Evolutionary conservation across 2,797 vertebrate genomes (phyloP).

Genomic region (Tauraco hartlaubi): DNA sequence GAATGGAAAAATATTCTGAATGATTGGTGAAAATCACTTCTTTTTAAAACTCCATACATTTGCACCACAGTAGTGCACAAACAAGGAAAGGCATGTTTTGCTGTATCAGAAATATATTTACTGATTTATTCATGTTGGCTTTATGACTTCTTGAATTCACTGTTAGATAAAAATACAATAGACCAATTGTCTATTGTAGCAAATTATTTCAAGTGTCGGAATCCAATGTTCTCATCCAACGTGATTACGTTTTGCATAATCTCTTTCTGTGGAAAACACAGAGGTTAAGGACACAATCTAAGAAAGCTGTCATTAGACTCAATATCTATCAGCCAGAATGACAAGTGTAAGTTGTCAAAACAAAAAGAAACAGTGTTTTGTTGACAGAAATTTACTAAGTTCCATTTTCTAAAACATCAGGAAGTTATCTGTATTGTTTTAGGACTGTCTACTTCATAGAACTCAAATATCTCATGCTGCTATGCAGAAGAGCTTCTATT

Average conservation of each 20-base stretch:
- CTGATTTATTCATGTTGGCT: conserved; percentile 54
- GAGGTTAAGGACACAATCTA: conserved; percentile 18
- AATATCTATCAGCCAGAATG: conserved; percentile 42
- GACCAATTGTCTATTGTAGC: not conserved
- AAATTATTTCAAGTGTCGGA: conserved; percentile 71
- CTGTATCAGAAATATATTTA: conserved; percentile 42
- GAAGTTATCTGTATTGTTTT: not conserved
- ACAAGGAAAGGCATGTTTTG: not conserved
- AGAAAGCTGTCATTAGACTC: conserved; percentile 31
- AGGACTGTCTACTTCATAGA: not conserved
- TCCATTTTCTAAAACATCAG: not conserved
- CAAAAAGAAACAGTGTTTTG: not conserved
- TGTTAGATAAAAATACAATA: conserved; percentile 57
- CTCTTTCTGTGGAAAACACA: conserved; percentile 41
- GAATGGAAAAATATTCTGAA: conserved; percentile 36
- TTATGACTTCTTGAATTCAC: conserved; percentile 21
- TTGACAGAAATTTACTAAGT: not conserved
- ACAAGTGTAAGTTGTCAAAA: conserved; percentile 27
- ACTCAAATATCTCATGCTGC: not conserved
- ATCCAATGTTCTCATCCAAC: conserved; percentile 2
- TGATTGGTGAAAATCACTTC: conserved; percentile 55
- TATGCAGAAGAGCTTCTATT: not conserved
- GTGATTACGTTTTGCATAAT: conserved; percentile 59
- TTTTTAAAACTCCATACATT: conserved; percentile 28
- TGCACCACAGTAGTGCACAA: conserved; percentile 1